phyloP scores from a whole-genome alignment of 2,888 invertebrate genomes.

The Dioctria linearis region DNA sequence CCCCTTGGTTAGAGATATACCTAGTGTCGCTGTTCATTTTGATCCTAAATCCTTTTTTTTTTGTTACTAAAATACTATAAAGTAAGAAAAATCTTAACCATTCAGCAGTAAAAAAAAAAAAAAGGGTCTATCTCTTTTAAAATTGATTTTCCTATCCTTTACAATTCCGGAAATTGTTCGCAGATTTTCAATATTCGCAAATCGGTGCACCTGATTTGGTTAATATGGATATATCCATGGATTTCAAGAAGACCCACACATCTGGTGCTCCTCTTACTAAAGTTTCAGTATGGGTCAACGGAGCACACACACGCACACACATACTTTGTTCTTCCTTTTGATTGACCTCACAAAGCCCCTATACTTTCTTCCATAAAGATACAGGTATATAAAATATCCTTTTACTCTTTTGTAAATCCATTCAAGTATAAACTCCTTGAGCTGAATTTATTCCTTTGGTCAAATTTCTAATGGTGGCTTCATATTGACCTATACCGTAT shows the following conservation, averaged over 20 bases:
- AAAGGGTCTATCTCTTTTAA: too few relatives aligned
- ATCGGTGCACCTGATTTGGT: background rate
- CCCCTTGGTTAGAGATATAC: too few relatives aligned
- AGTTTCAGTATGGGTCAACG: background rate
- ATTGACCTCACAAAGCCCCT: background rate
- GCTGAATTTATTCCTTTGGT: constrained; percentile 1
- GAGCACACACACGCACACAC: background rate
- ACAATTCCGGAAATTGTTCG: background rate
- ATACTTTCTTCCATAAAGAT: background rate
- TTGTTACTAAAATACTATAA: too few relatives aligned
- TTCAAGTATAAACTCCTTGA: constrained; percentile 33
- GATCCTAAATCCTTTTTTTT: too few relatives aligned
- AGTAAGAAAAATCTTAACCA: too few relatives aligned
- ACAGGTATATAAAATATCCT: constrained; percentile 4
- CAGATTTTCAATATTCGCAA: background rate
- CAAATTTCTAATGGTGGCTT: background rate
- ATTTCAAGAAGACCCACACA: background rate
- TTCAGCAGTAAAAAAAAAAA: too few relatives aligned
- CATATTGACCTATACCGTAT: background rate
- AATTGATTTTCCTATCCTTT: background rate
- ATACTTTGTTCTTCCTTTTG: background rate
- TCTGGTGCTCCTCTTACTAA: background rate
- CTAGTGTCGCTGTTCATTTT: too few relatives aligned
- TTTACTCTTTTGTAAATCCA: background rate
- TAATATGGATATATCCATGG: background rate